phyloP scores from a whole-genome alignment of 64 coral and sea anemone species.

The Montipora sp. region DNA sequence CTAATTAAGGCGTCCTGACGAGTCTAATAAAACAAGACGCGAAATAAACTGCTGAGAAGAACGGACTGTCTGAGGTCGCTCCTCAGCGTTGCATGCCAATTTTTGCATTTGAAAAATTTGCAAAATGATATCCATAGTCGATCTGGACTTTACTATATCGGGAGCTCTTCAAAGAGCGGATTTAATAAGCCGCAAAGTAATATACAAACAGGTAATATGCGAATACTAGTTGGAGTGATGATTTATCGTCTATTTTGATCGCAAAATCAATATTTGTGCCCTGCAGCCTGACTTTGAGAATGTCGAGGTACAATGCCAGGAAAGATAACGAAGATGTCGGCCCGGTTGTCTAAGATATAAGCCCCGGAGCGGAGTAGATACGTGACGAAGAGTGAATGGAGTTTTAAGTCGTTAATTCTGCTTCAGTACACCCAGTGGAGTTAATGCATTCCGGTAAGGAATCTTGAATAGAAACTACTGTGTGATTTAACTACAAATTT shows the following conservation, averaged over 20 bases:
- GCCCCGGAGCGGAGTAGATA: neutral
- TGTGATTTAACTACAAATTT: neutral
- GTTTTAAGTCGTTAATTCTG: neutral
- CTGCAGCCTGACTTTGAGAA: neutral
- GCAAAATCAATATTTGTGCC: slow-evolving; percentile 31
- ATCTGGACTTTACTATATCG: neutral
- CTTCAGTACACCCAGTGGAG: neutral
- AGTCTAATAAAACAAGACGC: too few relatives aligned
- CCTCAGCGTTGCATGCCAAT: too few relatives aligned
- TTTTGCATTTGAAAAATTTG: neutral
- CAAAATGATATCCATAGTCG: neutral
- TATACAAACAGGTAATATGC: neutral
- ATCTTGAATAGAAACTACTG: neutral
- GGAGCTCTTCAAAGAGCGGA: too few relatives aligned
- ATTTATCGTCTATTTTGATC: neutral
- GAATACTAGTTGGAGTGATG: neutral
- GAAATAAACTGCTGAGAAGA: too few relatives aligned
- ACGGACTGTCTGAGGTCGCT: too few relatives aligned
- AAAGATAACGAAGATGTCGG: slow-evolving; percentile 38
- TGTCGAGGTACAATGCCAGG: neutral
- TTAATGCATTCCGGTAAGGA: neutral
- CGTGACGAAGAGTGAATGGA: neutral
- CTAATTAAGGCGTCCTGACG: too few relatives aligned
- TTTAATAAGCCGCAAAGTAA: neutral
- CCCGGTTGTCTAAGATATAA: neutral